Percentiles rank a stretch among this genome's conserved stretches.
Evolutionary conservation across 2,113 vertebrate genomes (phyloP).

Genomic region (Pseudopipra pipra): DNA sequence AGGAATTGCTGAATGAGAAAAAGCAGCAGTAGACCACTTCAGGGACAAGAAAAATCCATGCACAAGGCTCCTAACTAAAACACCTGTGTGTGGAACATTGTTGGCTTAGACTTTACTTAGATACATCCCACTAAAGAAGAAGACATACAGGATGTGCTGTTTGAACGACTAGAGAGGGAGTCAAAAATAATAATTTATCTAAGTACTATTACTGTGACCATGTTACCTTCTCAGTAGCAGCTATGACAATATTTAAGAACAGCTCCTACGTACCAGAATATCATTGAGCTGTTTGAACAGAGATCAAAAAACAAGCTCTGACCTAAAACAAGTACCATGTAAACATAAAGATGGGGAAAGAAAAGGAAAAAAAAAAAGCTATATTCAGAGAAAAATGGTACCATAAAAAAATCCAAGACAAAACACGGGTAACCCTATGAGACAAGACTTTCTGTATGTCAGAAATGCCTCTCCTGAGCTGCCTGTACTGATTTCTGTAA

Average conservation of each 20-base stretch:
- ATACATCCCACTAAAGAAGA: background rate
- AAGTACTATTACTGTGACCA: too few species aligned
- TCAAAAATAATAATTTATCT: background rate
- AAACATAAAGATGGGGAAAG: background rate
- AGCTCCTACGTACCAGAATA: background rate
- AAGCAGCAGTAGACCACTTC: background rate
- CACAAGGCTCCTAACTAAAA: background rate
- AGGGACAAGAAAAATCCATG: background rate
- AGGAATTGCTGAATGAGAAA: background rate
- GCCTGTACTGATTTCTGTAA: background rate
- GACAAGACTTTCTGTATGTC: background rate
- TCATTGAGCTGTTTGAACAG: background rate
- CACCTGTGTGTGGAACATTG: background rate
- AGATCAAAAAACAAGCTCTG: background rate
- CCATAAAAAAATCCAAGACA: background rate
- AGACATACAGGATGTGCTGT: background rate
- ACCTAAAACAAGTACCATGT: background rate
- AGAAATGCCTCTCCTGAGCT: background rate
- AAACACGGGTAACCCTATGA: background rate
- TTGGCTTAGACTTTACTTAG: background rate
- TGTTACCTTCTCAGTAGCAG: background rate
- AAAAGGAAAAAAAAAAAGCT: background rate
- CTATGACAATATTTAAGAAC: background rate
- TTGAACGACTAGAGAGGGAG: background rate
- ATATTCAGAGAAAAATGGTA: background rate